Base-by-base conservation (phyloP, 2,113 vertebrate genomes). In the Dromas ardeola region DNA sequence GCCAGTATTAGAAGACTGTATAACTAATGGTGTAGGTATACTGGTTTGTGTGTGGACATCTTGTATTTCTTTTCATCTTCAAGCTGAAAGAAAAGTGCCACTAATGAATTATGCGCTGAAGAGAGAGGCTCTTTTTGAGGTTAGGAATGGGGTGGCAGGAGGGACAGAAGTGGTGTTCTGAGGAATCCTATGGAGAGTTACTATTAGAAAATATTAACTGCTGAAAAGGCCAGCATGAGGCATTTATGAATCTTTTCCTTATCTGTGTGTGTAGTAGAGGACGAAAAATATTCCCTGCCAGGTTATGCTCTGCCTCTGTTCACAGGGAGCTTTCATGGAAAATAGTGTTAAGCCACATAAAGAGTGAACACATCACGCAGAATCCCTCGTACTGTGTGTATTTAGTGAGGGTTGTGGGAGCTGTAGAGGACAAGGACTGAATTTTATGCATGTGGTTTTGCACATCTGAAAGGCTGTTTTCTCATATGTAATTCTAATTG, bases 321-420 rank as follows among this genome's bases (percentile, higher is more conserved):
- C 34, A 19, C 14, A 32, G 53, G 36, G 40, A 53, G 34, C 17
- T 83, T 56, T 34, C 66, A 27, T 70, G 55, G 59, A 69, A 43
- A 32, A 36, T 4, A 2, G 23, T 5, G 12, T 70, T 86, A 2
- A 49, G 43, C 38, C 21, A 6, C 5, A 1, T 42, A 23, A 36
- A 13, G 7, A 62, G 40, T 2, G 11, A 43, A 10, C 11, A 3
- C 0, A 0, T 13, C 4, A 3, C 5, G 32, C 72, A 27, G 59
- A 15, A 19, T 26, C 23, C 30, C 49, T 50, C 0, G 0, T 56
- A 4, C 23, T 38, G 7, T 18, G 14, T 5, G 16, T 25, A 7
- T 42, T 55, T 53, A 4, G 10, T 36, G 50, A 43, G 63, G 11
- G 45, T 19, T 6, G 1, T 43, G 61, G 36, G 21, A 84, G n/a